Base-by-base conservation (phyloP, 2,113 vertebrate genomes). In the Hydropotes inermis region DNA sequence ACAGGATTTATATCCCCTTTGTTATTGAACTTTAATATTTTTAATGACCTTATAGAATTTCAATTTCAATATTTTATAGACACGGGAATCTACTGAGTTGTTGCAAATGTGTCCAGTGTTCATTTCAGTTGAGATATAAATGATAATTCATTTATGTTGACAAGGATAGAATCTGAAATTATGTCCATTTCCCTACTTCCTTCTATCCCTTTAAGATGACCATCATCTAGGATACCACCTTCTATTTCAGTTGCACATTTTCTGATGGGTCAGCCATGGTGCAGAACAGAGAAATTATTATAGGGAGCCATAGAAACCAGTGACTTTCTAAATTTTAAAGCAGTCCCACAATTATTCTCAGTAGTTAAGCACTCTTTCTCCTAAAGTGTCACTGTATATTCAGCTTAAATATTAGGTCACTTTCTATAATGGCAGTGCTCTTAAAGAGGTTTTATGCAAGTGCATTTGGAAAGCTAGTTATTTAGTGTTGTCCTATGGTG, bases 331-430 rank as follows among this genome's bases (percentile, higher is more conserved):
- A 76, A 94, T 93, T 93, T 91, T 86, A 76, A 91, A 91, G 91
- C 96, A 91, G 92, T 52, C 28, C 91, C 78, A 82, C 97, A 94
- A 95, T 97, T 97, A 97, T 55, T 96, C 95, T 61, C 95, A 91
- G 95, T 94, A 95, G 97, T 94, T 98, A 97, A 98, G 86, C 76
- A 67, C 54, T 94, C 82, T 96, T 97, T 94, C 87, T 96, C 85
- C 96, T 84, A 81, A 97, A 98, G 91, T 87, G 64, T 95, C 74
- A 89, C 95, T 89, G 95, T 85, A 96, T 28, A 67, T 57, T 96
- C 89, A 14, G 83, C 87, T 96, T 98, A 97, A 97, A 94, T 93
- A 95, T 95, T 89, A 94, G 96, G 96, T 98, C 95, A 79, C 93
- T 97, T 95, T 91, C 96, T 55, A 47, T 94, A 96, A 97, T 94